Evolutionary conservation across 2,113 vertebrate genomes (phyloP).

Genomic region (Ptyas mucosa): DNA sequence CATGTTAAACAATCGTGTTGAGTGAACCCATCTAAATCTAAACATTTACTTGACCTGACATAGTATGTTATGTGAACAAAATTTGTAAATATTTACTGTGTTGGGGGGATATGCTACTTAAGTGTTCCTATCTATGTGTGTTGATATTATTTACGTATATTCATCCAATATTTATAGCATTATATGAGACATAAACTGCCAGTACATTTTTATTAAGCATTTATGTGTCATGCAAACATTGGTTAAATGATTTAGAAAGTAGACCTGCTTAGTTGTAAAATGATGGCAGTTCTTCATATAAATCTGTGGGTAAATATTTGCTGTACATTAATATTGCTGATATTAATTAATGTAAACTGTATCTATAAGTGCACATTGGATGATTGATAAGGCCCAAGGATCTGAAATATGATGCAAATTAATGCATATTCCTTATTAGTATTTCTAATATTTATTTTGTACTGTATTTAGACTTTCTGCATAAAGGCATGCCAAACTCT

Average conservation of each 20-base stretch:
- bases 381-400: slow-evolving; percentile 38
- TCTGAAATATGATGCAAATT: not conserved
- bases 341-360: slow-evolving; percentile 65
- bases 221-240: slow-evolving; percentile 52
- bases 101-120: not conserved
- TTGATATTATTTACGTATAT: not conserved
- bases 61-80: not conserved
- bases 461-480: not conserved
- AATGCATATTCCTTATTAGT: not conserved
- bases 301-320: slow-evolving; percentile 66
- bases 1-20: not conserved
- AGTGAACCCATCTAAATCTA: not conserved
- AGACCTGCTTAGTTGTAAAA: slow-evolving; percentile 34
- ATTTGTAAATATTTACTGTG: slow-evolving; percentile 9
- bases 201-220: slow-evolving; percentile 68
- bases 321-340: slow-evolving; percentile 54
- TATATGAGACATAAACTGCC: slow-evolving; percentile 62
- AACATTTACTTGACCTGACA: not conserved
- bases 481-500: not conserved
- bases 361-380: slow-evolving; percentile 42
- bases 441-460: not conserved
- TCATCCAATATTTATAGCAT: slow-evolving; percentile 59
- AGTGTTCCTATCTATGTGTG: not conserved
- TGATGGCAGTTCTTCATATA: slow-evolving; percentile 53
- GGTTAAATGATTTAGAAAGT: slow-evolving; percentile 63